These are phyloP conservation scores for Idaea dimidiata DNA, from an alignment of 2,888 invertebrate genomes.

Conservation along the genomic window DNA sequence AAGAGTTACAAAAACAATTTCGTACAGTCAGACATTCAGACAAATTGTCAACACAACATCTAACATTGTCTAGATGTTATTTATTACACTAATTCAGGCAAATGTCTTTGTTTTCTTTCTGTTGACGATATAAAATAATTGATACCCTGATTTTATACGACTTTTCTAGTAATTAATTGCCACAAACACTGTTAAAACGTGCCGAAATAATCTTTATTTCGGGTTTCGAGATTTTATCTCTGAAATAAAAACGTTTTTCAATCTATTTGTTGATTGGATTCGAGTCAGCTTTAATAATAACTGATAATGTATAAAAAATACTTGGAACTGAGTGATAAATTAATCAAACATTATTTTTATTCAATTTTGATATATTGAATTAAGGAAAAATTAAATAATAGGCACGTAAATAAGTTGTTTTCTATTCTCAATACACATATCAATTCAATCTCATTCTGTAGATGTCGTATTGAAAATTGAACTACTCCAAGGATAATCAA, in stretches of 20 bases:
- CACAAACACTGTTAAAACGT: background rate
- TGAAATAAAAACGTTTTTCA: background rate
- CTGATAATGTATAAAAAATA: background rate
- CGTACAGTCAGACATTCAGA: background rate
- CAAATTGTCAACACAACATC: background rate
- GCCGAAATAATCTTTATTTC: conserved; percentile 1
- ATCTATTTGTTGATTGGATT: background rate
- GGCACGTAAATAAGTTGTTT: too few species aligned
- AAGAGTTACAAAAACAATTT: background rate
- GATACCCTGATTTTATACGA: background rate
- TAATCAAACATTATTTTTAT: too few species aligned
- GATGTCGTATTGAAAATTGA: too few species aligned
- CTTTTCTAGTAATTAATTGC: background rate
- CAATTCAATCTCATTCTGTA: too few species aligned
- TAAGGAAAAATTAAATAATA: too few species aligned
- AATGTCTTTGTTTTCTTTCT: conserved; percentile 1
- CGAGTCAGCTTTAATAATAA: background rate
- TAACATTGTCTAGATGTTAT: background rate
- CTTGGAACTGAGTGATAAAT: background rate
- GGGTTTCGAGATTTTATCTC: background rate
- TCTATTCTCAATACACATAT: too few species aligned
- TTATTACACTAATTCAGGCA: background rate
- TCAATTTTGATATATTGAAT: background rate
- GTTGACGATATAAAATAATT: background rate
- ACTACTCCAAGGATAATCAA: too few species aligned